These are phyloP conservation scores for Ascaphus truei DNA, from an alignment of 2,113 vertebrate species.

Conservation along the genomic window DNA sequence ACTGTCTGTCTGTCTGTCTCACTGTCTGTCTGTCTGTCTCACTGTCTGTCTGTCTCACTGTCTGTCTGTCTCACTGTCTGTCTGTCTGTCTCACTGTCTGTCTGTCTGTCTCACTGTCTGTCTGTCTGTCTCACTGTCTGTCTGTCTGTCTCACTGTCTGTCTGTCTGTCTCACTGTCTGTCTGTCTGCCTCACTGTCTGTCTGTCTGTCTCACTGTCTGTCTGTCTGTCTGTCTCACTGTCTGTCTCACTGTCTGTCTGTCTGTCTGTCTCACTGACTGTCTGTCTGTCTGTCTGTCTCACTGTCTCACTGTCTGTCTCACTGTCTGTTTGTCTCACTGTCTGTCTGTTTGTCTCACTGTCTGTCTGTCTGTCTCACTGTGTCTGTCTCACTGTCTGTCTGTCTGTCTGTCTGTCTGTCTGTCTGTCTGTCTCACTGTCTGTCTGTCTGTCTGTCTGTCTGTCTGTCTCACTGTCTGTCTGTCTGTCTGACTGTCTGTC, in stretches of 20 bases:
- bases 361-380: neutral
- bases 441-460: neutral
- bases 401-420: neutral
- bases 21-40: neutral
- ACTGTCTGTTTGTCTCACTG: neutral
- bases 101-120: neutral
- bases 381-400: neutral
- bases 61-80: conserved; percentile 22
- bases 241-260: conserved; percentile 5
- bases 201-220: neutral
- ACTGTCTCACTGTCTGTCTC: neutral
- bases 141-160: neutral
- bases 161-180: neutral
- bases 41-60: conserved; percentile 28
- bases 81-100: neutral
- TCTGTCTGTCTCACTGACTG: neutral
- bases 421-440: neutral
- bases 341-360: neutral
- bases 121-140: neutral
- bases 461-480: neutral
- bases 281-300: neutral
- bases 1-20: neutral
- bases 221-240: neutral
- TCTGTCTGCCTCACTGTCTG: neutral
- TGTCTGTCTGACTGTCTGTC: neutral